Evolutionary conservation across 2,797 vertebrate species (phyloP).

Genomic region (Urosaurus nigricauda): DNA sequence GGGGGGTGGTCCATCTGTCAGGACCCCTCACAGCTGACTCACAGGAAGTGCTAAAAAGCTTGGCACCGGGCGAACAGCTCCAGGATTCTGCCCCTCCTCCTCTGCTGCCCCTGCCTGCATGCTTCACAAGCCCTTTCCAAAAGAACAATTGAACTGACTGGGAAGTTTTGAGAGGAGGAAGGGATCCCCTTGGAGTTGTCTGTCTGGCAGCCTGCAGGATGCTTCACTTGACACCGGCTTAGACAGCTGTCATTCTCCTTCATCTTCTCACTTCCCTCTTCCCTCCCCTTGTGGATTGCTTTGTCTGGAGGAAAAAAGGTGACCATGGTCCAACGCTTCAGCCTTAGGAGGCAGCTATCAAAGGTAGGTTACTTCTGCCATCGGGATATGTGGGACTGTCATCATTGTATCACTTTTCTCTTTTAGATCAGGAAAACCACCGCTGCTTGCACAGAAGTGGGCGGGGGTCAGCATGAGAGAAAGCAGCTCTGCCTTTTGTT

Average conservation of each 20-base stretch:
- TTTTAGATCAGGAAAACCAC: constrained; percentile 33
- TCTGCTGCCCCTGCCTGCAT: constrained; percentile 34
- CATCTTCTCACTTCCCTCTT: constrained; percentile 14
- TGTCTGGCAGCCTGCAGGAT: constrained; percentile 56
- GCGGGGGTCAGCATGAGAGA: constrained; percentile 38
- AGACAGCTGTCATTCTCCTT: constrained; percentile 53
- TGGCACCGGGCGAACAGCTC: constrained; percentile 56
- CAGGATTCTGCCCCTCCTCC: constrained; percentile 62
- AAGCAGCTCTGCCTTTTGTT: constrained; percentile 76
- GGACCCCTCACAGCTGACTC: constrained; percentile 81
- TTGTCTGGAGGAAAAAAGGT: constrained; percentile 65
- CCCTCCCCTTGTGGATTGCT: constrained; percentile 43
- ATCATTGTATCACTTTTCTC: constrained; percentile 41
- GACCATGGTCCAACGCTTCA: constrained; percentile 96
- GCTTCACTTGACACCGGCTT: constrained; percentile 54
- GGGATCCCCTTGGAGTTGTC: constrained; percentile 43
- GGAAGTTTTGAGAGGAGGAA: constrained; percentile 69
- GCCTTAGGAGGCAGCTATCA: constrained; percentile 91
- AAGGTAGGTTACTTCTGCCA: constrained; percentile 86
- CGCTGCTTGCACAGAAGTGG: constrained; percentile 38
- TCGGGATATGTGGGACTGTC: neutral
- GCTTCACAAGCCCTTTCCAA: constrained; percentile 53
- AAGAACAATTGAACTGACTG: constrained; percentile 72
- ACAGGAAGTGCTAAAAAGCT: constrained; percentile 80
- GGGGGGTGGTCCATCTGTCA: constrained; percentile 70